Conservation (phyloP, 2,113 vertebrate species). For the Corythoichthys intestinalis region DNA sequence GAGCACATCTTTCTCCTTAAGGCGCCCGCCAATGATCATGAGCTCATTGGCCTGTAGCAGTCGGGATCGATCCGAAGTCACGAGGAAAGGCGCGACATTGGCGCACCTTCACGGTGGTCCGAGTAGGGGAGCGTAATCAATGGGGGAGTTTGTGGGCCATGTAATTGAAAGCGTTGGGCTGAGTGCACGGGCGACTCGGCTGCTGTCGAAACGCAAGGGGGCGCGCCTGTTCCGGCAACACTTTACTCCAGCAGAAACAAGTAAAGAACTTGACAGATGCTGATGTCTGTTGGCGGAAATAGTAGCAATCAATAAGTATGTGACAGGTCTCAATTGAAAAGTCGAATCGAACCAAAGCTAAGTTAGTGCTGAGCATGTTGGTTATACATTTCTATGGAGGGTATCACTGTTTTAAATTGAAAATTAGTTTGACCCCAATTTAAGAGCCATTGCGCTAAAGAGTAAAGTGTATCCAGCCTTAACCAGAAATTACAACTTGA, state of each 20-base stretch:
- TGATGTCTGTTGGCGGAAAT: background rate
- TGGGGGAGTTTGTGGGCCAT: conserved; percentile 49
- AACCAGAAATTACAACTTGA: conserved; percentile 35
- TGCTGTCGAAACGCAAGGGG: conserved; percentile 59
- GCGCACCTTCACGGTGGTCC: conserved; percentile 24
- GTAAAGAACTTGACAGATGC: background rate
- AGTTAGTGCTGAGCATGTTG: background rate
- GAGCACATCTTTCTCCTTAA: background rate
- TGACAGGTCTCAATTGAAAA: too few relatives aligned
- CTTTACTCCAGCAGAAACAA: background rate
- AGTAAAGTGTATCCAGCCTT: conserved; percentile 7
- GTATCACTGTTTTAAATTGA: background rate
- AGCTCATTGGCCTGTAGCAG: conserved; percentile 41
- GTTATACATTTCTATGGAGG: background rate
- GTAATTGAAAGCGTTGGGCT: conserved; percentile 57
- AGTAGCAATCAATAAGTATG: too few relatives aligned
- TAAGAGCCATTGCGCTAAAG: background rate
- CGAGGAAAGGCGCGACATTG: conserved; percentile 23
- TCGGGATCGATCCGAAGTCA: conserved; percentile 26
- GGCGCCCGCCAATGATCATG: background rate
- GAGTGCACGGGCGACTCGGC: conserved; percentile 39
- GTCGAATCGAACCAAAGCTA: too few relatives aligned
- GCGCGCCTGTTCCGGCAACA: conserved; percentile 29
- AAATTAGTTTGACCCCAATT: background rate
- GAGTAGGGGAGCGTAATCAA: conserved; percentile 48